Evolutionary conservation across 2,888 invertebrate species (phyloP).

Genomic region (Troides helena): DNA sequence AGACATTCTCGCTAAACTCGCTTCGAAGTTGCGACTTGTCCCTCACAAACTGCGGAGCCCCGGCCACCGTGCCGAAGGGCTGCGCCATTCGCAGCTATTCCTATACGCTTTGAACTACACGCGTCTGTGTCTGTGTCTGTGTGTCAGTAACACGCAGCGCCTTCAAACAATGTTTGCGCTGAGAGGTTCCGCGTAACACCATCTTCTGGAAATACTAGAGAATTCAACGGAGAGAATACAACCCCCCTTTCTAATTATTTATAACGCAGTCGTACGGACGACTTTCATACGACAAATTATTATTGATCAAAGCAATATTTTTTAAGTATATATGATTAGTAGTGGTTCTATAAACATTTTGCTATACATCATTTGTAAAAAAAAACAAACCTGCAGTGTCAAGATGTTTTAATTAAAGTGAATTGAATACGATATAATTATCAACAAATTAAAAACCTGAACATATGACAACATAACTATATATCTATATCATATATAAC

Average conservation of each 20-base stretch:
- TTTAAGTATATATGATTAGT: too few relatives aligned
- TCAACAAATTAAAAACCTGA: too few relatives aligned
- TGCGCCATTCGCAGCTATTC: constrained; percentile 18
- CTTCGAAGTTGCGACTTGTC: constrained; percentile 9
- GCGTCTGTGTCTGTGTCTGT: constrained; percentile 3
- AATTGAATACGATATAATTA: too few relatives aligned
- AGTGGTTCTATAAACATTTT: too few relatives aligned
- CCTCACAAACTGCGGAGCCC: not conserved
- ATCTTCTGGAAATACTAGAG: not conserved
- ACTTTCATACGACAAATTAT: too few relatives aligned
- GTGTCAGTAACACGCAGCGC: constrained; percentile 15
- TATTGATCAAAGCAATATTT: too few relatives aligned
- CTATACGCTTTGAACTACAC: constrained; percentile 16
- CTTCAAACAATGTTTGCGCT: constrained; percentile 2
- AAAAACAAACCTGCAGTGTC: too few relatives aligned
- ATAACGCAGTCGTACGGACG: not conserved
- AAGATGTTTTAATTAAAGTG: too few relatives aligned
- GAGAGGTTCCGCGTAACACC: not conserved
- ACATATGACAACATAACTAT: too few relatives aligned
- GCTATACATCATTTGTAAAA: too few relatives aligned
- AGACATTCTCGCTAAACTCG: constrained; percentile 2
- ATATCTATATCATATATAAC: too few relatives aligned
- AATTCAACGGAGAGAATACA: not conserved
- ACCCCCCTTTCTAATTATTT: not conserved
- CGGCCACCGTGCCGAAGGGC: not conserved